phyloP scores from a whole-genome alignment of 2,113 vertebrate species.

The Trachemys scripta region DNA sequence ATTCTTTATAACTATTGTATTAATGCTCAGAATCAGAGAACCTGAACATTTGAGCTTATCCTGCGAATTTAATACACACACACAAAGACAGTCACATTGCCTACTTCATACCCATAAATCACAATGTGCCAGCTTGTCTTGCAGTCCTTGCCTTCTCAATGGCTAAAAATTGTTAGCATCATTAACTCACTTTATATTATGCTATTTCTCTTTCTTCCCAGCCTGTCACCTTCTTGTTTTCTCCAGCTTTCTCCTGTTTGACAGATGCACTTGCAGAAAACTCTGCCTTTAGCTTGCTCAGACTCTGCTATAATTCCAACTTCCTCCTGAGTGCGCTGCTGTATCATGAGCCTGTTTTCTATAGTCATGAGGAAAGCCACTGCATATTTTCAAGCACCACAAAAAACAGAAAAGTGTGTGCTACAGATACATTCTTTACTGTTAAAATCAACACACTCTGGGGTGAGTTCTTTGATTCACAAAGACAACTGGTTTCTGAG shows the following conservation, averaged over 20 bases:
- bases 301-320: constrained; percentile 53
- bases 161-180: constrained; percentile 67
- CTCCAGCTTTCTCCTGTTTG: not conserved
- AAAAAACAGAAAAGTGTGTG: constrained; percentile 13
- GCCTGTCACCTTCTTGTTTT: constrained; percentile 60
- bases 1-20: constrained; percentile 1
- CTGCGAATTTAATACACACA: constrained; percentile 21
- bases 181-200: constrained; percentile 60
- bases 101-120: constrained; percentile 62
- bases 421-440: not conserved
- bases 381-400: not conserved
- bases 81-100: constrained; percentile 48
- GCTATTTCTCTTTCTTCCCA: constrained; percentile 65
- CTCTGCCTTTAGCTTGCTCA: not conserved
- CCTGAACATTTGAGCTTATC: constrained; percentile 3
- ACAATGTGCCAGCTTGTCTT: constrained; percentile 49
- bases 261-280: not conserved
- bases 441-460: constrained; percentile 35
- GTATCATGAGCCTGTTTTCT: constrained; percentile 55
- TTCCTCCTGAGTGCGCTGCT: constrained; percentile 79
- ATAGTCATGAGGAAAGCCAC: fast-evolving
- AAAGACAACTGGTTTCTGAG: constrained; percentile 37
- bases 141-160: constrained; percentile 41
- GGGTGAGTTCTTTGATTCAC: constrained; percentile 27
- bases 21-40: not conserved